These are phyloP conservation scores for Paramormyrops kingsleyae DNA, from an alignment of 2,113 vertebrate species.

Conservation along the genomic window DNA sequence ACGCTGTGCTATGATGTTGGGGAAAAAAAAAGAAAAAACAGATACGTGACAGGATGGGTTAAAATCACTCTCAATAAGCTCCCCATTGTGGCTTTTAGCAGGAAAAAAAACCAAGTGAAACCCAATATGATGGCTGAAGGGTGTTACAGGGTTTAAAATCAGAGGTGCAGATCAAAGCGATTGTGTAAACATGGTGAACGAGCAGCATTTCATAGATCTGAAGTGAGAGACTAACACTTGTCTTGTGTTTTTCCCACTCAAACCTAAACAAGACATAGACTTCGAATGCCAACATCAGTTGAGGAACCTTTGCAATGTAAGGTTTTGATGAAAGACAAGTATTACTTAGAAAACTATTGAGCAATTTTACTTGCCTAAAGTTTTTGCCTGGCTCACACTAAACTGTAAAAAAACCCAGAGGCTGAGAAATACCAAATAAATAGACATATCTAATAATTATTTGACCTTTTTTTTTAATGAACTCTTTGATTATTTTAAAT, in stretches of 20 bases:
- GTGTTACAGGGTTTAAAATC: neutral
- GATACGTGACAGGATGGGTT: neutral
- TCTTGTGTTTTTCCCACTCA: neutral
- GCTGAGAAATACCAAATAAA: neutral
- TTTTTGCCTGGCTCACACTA: neutral
- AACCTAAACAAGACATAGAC: neutral
- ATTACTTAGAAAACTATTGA: constrained; percentile 2
- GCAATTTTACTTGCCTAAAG: neutral
- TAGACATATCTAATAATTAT: neutral
- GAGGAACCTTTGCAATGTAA: neutral
- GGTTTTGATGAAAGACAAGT: neutral
- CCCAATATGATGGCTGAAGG: neutral
- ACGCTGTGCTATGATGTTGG: neutral
- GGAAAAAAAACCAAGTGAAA: neutral
- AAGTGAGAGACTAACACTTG: neutral
- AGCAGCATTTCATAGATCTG: neutral
- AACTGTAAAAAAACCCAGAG: neutral
- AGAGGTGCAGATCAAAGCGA: neutral
- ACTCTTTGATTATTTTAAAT: neutral
- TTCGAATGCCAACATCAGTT: neutral
- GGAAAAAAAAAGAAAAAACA: neutral
- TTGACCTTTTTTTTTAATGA: neutral
- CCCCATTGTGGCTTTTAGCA: neutral
- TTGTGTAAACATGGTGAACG: constrained; percentile 5
- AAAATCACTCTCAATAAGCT: neutral